phyloP scores from a whole-genome alignment of 2,888 invertebrate genomes.

The Parapristionchus giblindavisi region DNA sequence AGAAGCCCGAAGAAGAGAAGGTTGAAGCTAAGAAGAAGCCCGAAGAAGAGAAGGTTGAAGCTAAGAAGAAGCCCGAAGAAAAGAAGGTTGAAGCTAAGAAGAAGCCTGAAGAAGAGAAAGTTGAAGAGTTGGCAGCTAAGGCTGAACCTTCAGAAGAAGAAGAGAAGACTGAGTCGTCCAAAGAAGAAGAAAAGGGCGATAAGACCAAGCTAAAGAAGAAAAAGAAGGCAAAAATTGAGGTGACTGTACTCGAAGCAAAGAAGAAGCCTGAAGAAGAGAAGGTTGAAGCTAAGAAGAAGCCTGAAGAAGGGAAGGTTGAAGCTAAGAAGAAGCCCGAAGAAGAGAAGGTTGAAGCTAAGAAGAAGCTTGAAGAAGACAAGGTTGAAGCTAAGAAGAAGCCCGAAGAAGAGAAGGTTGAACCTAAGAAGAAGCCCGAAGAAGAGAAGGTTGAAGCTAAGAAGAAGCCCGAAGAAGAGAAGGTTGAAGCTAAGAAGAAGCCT shows the following conservation, averaged over 20 bases:
- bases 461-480: conserved; percentile 5
- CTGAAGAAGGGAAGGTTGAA: conserved; percentile 35
- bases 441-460: not conserved
- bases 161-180: conserved; percentile 5
- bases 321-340: conserved; percentile 25
- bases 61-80: conserved; percentile 20
- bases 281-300: conserved; percentile 34
- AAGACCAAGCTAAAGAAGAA: conserved; percentile 34
- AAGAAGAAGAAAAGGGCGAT: conserved; percentile 20
- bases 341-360: not conserved
- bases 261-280: conserved; percentile 38
- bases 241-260: conserved; percentile 1
- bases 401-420: not conserved
- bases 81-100: conserved; percentile 3
- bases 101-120: conserved; percentile 23
- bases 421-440: not conserved
- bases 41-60: conserved; percentile 17
- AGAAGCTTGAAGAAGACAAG: not conserved
- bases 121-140: too few relatives aligned
- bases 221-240: conserved; percentile 29
- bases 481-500: not conserved
- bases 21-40: conserved; percentile 19
- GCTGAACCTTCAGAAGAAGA: conserved; percentile 12
- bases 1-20: conserved; percentile 22
- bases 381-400: not conserved